Conservation (phyloP, 2,113 vertebrate genomes). For the Zootoca vivipara region DNA sequence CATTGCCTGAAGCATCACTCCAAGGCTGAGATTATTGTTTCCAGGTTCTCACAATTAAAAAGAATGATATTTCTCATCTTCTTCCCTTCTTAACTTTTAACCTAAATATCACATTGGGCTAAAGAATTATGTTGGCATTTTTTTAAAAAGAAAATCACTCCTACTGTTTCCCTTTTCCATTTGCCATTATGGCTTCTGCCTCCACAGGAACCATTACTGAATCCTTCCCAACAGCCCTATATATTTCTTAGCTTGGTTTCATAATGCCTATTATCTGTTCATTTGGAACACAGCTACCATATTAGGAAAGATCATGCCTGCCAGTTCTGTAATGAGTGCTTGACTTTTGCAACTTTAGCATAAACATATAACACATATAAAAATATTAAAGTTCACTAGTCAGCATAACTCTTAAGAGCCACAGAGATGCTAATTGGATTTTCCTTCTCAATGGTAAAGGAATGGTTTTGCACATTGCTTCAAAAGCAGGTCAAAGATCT, state of each 20-base stretch:
- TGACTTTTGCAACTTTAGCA: constrained; percentile 73
- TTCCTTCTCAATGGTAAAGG: constrained; percentile 48
- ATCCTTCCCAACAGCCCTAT: constrained; percentile 34
- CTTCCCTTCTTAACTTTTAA: constrained; percentile 55
- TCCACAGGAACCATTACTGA: constrained; percentile 51
- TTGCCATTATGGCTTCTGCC: constrained; percentile 63
- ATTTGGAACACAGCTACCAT: constrained; percentile 60
- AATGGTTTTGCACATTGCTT: constrained; percentile 44
- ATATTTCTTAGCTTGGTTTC: constrained; percentile 57
- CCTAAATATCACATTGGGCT: constrained; percentile 75
- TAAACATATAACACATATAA: constrained; percentile 68
- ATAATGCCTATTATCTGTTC: constrained; percentile 66
- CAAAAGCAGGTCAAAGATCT: constrained; percentile 15
- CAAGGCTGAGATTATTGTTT: constrained; percentile 40
- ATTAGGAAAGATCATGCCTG: constrained; percentile 70
- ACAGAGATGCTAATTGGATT: constrained; percentile 67
- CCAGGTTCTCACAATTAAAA: constrained; percentile 51
- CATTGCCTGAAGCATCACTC: constrained; percentile 24
- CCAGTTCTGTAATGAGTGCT: constrained; percentile 70
- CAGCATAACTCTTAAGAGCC: constrained; percentile 60
- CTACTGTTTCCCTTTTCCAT: constrained; percentile 66
- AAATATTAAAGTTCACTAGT: constrained; percentile 69
- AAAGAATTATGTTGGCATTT: constrained; percentile 76
- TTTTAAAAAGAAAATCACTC: constrained; percentile 75
- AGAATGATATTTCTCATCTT: constrained; percentile 50